These are phyloP conservation scores for Sterrhoptilus dennistouni DNA, from an alignment of 2,113 vertebrate species.

Conservation along the genomic window DNA sequence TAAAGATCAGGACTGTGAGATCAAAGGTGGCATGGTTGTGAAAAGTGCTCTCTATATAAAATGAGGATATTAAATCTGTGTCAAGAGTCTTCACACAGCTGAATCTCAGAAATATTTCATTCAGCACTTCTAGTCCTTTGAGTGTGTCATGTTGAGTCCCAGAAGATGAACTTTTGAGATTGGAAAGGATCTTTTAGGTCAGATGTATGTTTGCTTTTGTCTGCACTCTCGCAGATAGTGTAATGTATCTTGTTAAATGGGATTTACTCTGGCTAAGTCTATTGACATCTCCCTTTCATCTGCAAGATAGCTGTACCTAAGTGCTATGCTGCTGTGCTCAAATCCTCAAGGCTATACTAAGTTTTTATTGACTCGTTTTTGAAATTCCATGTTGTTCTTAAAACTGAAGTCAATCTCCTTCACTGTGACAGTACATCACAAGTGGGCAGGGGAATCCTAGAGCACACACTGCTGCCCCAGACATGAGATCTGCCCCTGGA, in stretches of 20 bases:
- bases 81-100: background rate
- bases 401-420: background rate
- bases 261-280: constrained; percentile 9
- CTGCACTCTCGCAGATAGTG: background rate
- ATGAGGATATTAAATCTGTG: background rate
- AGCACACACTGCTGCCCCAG: background rate
- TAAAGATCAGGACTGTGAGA: background rate
- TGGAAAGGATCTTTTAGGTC: constrained; percentile 18
- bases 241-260: background rate
- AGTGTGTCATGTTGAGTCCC: background rate
- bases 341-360: background rate
- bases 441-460: background rate
- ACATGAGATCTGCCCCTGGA: background rate
- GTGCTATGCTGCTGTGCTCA: background rate
- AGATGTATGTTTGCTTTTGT: background rate
- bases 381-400: background rate
- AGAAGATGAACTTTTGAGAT: background rate
- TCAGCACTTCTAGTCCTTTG: background rate
- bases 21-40: background rate
- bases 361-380: background rate
- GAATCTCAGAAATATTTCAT: background rate
- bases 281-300: background rate
- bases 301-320: background rate
- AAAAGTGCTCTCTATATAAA: background rate
- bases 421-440: background rate